These are phyloP conservation scores for Megalonaias nervosa DNA, from an alignment of 1,140 invertebrate species.

Conservation along the genomic window DNA sequence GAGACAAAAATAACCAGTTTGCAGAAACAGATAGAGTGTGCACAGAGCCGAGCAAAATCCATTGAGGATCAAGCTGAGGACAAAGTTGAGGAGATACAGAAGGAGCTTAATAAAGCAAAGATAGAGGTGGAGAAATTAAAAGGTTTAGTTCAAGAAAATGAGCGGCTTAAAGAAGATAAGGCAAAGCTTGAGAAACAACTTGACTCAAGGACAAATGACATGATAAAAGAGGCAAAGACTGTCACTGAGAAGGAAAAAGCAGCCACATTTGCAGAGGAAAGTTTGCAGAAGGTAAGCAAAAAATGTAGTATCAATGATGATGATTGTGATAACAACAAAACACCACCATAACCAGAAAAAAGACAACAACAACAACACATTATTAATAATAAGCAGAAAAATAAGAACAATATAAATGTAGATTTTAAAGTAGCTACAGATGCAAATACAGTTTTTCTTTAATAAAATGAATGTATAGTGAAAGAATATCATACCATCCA, in stretches of 20 bases:
- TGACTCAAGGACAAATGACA: conserved; percentile 32
- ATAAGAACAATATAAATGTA: no score
- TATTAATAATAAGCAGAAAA: no score
- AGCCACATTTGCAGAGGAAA: conserved; percentile 40
- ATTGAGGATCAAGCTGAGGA: conserved; percentile 32
- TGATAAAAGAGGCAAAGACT: conserved; percentile 66
- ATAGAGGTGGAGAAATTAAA: conserved; percentile 12
- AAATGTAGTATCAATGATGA: not conserved
- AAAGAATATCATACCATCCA: no score
- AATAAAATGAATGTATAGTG: no score
- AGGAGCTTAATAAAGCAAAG: conserved; percentile 12
- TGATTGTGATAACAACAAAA: no score
- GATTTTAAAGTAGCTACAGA: no score
- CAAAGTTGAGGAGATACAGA: conserved; percentile 39
- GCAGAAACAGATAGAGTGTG: conserved; percentile 61
- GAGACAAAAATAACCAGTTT: conserved; percentile 65
- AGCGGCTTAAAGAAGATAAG: conserved; percentile 20
- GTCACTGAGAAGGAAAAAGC: conserved; percentile 32
- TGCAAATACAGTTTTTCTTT: no score
- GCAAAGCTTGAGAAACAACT: conserved; percentile 15
- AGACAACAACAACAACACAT: no score
- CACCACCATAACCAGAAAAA: no score
- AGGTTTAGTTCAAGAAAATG: conserved; percentile 20
- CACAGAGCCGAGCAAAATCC: conserved; percentile 15
- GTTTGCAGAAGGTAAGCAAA: conserved; percentile 37